Evolutionary conservation across 2,113 vertebrate species (phyloP).

Genomic region (Heterocephalus glaber): DNA sequence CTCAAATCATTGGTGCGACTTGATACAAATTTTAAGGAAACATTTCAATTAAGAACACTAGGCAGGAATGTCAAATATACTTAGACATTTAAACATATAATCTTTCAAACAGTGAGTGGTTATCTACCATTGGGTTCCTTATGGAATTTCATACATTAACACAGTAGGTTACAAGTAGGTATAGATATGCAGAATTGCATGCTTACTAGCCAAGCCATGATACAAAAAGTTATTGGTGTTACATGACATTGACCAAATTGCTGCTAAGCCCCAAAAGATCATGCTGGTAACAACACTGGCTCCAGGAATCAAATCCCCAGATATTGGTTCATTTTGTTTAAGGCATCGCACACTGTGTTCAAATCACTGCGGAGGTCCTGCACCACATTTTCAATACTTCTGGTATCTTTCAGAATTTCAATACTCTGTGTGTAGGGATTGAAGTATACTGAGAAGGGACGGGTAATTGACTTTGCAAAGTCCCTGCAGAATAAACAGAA

Average conservation of each 20-base stretch:
- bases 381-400: slow-evolving; percentile 96
- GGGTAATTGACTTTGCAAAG: slow-evolving; percentile 95
- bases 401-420: slow-evolving; percentile 96
- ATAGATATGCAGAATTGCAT: slow-evolving; percentile 75
- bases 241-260: slow-evolving; percentile 56
- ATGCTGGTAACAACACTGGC: slow-evolving; percentile 39
- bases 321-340: slow-evolving; percentile 98
- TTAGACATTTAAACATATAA: slow-evolving; percentile 40
- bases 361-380: slow-evolving; percentile 96
- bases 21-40: slow-evolving; percentile 55
- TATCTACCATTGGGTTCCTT: slow-evolving; percentile 43
- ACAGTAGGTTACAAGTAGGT: slow-evolving; percentile 74
- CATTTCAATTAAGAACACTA: slow-evolving; percentile 45
- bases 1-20: slow-evolving; percentile 7
- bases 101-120: slow-evolving; percentile 45
- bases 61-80: slow-evolving; percentile 26
- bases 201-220: slow-evolving; percentile 77
- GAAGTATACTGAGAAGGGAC: slow-evolving; percentile 98
- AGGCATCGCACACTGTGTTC: slow-evolving; percentile 96
- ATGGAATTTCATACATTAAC: slow-evolving; percentile 65
- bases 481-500: slow-evolving; percentile 88
- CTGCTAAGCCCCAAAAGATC: slow-evolving; percentile 50
- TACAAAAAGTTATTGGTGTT: slow-evolving; percentile 65
- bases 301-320: slow-evolving; percentile 91
- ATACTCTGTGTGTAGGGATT: slow-evolving; percentile 98